These are phyloP conservation scores for Dryomyza anilis DNA, from an alignment of 2,888 invertebrate genomes.

Conservation along the genomic window DNA sequence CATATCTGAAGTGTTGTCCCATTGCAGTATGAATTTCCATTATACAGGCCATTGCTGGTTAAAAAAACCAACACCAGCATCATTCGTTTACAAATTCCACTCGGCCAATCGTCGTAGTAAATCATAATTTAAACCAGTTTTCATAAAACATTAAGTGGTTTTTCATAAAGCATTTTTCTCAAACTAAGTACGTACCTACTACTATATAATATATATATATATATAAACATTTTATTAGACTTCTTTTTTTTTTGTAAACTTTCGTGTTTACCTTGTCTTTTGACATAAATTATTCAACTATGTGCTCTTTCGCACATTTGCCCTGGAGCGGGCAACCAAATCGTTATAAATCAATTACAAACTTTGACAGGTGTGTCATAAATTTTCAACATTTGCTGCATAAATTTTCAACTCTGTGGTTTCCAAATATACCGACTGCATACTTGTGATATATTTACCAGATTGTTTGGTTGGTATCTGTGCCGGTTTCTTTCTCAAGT, in stretches of 20 bases:
- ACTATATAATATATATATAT: background rate
- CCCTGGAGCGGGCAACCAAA: background rate
- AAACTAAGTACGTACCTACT: no score
- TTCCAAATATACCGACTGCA: no score
- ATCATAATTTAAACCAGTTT: background rate
- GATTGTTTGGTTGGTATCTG: background rate
- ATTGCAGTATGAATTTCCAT: no score
- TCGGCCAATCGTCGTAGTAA: no score
- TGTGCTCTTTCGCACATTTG: background rate
- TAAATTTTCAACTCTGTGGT: slow-evolving; percentile 1
- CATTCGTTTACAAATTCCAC: no score
- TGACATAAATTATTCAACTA: background rate
- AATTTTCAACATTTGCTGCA: background rate
- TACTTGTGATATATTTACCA: no score
- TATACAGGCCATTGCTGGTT: no score
- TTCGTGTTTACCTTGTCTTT: background rate
- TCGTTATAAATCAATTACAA: slow-evolving; percentile 3
- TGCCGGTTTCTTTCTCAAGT: background rate
- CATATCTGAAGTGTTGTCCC: no score
- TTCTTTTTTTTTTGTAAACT: background rate
- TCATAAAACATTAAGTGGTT: background rate
- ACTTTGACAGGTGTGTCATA: slow-evolving; percentile 1
- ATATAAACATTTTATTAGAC: no score
- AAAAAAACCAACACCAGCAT: no score
- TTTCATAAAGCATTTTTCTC: no score